These are phyloP conservation scores for Synodontis membranacea DNA, from an alignment of 2,113 vertebrate species.

Conservation along the genomic window DNA sequence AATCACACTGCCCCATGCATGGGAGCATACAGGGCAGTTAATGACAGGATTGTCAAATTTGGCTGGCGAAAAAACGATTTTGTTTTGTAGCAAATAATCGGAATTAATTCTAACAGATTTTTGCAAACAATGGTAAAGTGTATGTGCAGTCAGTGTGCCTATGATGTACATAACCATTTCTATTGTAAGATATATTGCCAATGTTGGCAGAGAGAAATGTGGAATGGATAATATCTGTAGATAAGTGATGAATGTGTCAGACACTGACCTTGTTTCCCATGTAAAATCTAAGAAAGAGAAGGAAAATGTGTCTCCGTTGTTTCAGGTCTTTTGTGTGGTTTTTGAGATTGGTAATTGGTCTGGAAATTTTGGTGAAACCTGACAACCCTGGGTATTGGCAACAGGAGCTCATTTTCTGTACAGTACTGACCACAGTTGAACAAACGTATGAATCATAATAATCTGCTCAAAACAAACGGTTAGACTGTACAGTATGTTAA, in stretches of 20 bases:
- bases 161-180: neutral
- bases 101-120: neutral
- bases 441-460: neutral
- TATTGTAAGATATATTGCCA: neutral
- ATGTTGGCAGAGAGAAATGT: neutral
- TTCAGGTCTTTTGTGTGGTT: too few species aligned
- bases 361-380: neutral
- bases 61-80: neutral
- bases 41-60: neutral
- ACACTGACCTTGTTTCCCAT: neutral
- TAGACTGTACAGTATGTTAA: neutral
- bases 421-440: neutral
- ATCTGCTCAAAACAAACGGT: neutral
- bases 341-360: neutral
- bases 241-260: too few species aligned
- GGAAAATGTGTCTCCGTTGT: too few species aligned
- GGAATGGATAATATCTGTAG: neutral
- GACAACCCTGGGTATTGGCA: neutral
- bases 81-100: neutral
- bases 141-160: neutral
- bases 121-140: neutral
- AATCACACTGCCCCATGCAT: neutral
- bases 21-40: neutral
- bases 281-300: neutral
- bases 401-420: neutral